Percentiles rank a stretch among this genome's conserved stretches.
Evolutionary conservation across 37 sponge, comb jelly and placozoan species (phyloP).

Genomic region (Oopsacas minuta): DNA sequence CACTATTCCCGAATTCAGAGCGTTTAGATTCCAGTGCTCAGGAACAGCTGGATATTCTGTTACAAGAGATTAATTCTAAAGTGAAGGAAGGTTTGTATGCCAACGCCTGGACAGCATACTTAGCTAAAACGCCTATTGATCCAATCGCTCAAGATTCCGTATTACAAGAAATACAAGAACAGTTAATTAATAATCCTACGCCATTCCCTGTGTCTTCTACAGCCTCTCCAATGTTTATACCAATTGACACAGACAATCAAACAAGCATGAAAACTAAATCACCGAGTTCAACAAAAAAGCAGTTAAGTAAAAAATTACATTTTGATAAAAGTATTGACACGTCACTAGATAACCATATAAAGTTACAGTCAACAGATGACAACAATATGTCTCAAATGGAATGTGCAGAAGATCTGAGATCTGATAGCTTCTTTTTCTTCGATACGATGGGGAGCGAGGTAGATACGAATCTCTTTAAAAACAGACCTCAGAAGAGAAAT

Average conservation of each 20-base stretch:
- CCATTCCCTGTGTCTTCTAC: no score
- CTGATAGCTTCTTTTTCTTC: constrained; percentile 10
- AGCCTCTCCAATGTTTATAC: background rate
- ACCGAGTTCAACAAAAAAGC: background rate
- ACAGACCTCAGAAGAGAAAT: background rate
- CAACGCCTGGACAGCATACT: background rate
- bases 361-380: background rate
- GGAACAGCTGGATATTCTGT: background rate
- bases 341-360: background rate
- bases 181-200: background rate
- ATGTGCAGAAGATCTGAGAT: background rate
- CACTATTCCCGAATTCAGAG: background rate
- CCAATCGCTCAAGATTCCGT: background rate
- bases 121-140: background rate
- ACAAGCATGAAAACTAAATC: background rate
- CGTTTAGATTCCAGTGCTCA: background rate
- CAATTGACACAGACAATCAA: background rate
- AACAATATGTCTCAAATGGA: background rate
- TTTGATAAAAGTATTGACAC: background rate
- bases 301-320: background rate
- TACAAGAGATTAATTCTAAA: background rate
- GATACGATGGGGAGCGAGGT: background rate
- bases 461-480: background rate
- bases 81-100: background rate
- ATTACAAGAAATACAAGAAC: background rate